Conservation (phyloP, 1,140 invertebrate species). For the Lucilia sericata region DNA sequence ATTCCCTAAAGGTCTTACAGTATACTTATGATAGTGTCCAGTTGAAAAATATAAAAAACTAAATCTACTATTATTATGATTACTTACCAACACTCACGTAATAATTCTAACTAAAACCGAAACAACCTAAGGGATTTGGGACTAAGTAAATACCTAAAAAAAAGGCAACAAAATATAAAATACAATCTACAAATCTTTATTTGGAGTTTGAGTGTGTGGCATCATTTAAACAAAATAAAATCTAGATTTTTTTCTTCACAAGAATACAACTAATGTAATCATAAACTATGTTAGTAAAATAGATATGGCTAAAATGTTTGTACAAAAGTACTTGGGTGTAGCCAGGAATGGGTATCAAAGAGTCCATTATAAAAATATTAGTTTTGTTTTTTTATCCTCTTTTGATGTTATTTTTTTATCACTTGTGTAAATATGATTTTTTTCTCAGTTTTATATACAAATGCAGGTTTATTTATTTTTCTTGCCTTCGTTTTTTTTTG, state of each 20-base stretch:
- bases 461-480: neutral
- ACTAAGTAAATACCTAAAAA: neutral
- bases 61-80: neutral
- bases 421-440: conserved; percentile 7
- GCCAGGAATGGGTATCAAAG: neutral
- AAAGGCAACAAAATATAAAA: neutral
- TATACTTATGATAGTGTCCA: neutral
- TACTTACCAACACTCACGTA: neutral
- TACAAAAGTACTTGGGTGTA: too few relatives aligned
- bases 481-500: neutral
- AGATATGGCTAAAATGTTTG: too few relatives aligned
- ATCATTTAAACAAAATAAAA: neutral
- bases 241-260: neutral
- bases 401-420: neutral
- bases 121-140: neutral
- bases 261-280: neutral
- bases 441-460: neutral
- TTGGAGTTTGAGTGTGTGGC: neutral
- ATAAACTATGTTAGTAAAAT: too few relatives aligned
- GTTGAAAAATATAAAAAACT: neutral
- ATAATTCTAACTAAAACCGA: neutral
- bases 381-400: neutral
- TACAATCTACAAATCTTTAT: neutral
- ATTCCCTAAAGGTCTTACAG: too few relatives aligned
- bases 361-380: neutral